These are phyloP conservation scores for Saturnia japonica DNA, from an alignment of 2,888 invertebrate species.

Conservation along the genomic window DNA sequence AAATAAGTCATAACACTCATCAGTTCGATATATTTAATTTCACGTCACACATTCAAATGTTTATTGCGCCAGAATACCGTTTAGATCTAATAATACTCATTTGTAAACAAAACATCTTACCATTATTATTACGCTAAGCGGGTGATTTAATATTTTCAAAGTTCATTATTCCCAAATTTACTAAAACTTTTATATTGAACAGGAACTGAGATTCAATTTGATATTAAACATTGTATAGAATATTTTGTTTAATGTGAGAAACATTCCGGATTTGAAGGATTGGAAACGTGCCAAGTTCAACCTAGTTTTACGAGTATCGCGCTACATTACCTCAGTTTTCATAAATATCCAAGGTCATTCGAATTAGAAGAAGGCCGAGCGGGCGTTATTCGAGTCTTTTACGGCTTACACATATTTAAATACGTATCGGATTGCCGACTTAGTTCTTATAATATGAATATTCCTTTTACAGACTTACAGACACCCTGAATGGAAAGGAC, in stretches of 20 bases:
- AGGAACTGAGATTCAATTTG: neutral
- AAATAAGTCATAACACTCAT: conserved; percentile 6
- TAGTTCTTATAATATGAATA: conserved; percentile 16
- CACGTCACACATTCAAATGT: neutral
- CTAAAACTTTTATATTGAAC: neutral
- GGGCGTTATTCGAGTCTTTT: conserved; percentile 41
- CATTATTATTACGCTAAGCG: neutral
- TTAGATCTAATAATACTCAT: conserved; percentile 26
- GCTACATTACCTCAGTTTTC: conserved; percentile 77
- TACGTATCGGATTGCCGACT: neutral
- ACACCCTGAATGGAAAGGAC: conserved; percentile 92
- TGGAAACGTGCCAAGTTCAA: conserved; percentile 69
- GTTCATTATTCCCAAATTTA: neutral
- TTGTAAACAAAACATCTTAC: conserved; percentile 6
- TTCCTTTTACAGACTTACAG: conserved; percentile 86
- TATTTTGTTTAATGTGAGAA: conserved; percentile 63
- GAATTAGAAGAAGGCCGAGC: conserved; percentile 49
- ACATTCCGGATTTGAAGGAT: conserved; percentile 58
- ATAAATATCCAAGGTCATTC: conserved; percentile 72
- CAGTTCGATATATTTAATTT: conserved; percentile 9
- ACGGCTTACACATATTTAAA: conserved; percentile 22
- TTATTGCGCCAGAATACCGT: conserved; percentile 21
- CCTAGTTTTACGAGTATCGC: conserved; percentile 70
- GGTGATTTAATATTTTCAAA: neutral
- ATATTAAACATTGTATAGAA: conserved; percentile 58